Base-by-base conservation (phyloP, 2,888 invertebrate genomes). In the Lycaena phlaeas region DNA sequence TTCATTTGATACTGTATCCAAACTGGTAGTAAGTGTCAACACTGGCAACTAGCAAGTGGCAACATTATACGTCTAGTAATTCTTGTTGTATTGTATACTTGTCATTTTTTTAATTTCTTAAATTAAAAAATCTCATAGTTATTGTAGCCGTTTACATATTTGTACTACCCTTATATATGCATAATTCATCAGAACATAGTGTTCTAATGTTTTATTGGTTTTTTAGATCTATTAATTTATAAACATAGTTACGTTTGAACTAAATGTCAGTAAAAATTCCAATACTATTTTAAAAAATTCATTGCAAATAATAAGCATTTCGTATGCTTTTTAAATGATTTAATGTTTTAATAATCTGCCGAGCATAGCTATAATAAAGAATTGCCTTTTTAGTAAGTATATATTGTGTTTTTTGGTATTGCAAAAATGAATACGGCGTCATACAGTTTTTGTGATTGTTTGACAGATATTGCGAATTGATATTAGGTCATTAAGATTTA, bases 391-490 rank as follows among this genome's bases (percentile, higher is more conserved):
- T 18, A 11, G 34, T 34, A 3, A 34, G 34, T 34, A 34, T 22
- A 6, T 9, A 10, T 22, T 12, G 34, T 7, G 11, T 12, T 22
- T 15, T 27, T 22, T 25, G 2, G 7, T 38, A n/a, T n/a, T 15
- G 17, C 1, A 10, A 9, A 27, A 11, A 4, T 14, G 28, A 38
- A 31, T 31, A 22, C 34, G 34, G 34, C 34, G 12, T 7, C 17
- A 1, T 22, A 29, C 28, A 22, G 12, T 34, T 22, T 18, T 34
- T 9, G 22, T 22, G 12, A 22, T 31, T 22, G 34, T 34, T 34
- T 34, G 34, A 34, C 34, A 34, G 34, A 15, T 28, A 14, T 28
- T n/a, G 29, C 34, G 34, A 22, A 34, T 18, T 34, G 34, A 17
- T 18, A 34, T 12, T 34, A 34, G 6, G 12, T 18, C 22, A 34